A percentile compares a stretch with the other conserved stretches of the same genome.
Evolutionary conservation across 2,797 vertebrate species (phyloP).

Genomic region (Lagorchestes hirsutus): DNA sequence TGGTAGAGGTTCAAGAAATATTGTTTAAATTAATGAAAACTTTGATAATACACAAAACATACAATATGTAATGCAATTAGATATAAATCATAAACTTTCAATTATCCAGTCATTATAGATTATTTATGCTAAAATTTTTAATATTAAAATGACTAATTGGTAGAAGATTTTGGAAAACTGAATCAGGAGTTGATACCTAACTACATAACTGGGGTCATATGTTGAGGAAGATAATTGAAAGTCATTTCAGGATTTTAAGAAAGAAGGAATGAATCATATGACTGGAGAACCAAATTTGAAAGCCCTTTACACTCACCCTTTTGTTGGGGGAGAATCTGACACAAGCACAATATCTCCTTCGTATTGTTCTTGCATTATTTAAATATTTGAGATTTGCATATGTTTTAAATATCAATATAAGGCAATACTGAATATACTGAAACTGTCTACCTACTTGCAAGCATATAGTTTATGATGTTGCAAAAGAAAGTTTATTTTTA

Average conservation of each 20-base stretch:
- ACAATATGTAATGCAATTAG: background rate
- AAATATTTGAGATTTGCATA: background rate
- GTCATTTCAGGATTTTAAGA: background rate
- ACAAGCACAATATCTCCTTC: background rate
- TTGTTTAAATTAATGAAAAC: background rate
- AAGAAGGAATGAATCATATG: background rate
- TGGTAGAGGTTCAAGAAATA: background rate
- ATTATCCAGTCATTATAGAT: background rate
- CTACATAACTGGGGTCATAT: background rate
- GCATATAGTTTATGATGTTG: background rate
- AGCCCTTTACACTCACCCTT: background rate
- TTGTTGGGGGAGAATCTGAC: background rate
- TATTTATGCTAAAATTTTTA: background rate
- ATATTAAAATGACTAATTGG: background rate
- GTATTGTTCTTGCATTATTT: background rate
- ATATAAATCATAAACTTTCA: background rate
- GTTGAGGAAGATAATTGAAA: background rate
- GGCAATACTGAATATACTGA: background rate
- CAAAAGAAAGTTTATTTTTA: background rate
- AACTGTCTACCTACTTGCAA: background rate
- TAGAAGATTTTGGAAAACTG: background rate
- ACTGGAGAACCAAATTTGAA: background rate
- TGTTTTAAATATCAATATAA: background rate
- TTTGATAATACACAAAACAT: background rate
- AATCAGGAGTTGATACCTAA: background rate